These are phyloP conservation scores for Ptyas mucosa DNA, from an alignment of 2,113 vertebrate genomes.

Conservation along the genomic window DNA sequence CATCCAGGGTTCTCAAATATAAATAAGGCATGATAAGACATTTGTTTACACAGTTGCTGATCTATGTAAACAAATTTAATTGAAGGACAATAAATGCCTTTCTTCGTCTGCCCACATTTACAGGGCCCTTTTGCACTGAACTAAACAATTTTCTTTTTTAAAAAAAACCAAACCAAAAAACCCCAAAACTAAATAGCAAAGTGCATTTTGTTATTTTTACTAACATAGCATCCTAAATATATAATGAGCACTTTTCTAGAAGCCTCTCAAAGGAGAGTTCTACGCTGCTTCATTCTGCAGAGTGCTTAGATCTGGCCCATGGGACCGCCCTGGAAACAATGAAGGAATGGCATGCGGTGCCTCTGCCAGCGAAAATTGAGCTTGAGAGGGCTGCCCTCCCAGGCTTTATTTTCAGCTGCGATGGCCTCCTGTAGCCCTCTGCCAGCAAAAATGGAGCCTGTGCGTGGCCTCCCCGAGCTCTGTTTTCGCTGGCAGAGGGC, in stretches of 20 bases:
- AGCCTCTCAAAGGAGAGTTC: neutral
- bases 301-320: too few species aligned
- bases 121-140: neutral
- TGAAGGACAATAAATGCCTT: neutral
- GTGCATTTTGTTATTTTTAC: neutral
- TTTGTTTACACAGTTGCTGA: neutral
- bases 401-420: too few species aligned
- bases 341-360: too few species aligned
- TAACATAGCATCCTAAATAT: neutral
- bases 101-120: neutral
- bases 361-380: too few species aligned
- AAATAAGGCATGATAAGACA: neutral
- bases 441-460: too few species aligned
- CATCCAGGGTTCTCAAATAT: rapidly evolving
- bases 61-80: neutral
- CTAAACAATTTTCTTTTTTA: neutral
- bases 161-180: neutral
- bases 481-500: too few species aligned
- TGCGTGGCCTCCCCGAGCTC: too few species aligned
- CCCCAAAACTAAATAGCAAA: too few species aligned
- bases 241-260: neutral
- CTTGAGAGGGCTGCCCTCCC: too few species aligned
- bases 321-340: too few species aligned
- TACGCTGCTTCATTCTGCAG: neutral
- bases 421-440: too few species aligned